Evolutionary conservation across 1,140 invertebrate genomes (phyloP).

Genomic region (Apis cerana): DNA sequence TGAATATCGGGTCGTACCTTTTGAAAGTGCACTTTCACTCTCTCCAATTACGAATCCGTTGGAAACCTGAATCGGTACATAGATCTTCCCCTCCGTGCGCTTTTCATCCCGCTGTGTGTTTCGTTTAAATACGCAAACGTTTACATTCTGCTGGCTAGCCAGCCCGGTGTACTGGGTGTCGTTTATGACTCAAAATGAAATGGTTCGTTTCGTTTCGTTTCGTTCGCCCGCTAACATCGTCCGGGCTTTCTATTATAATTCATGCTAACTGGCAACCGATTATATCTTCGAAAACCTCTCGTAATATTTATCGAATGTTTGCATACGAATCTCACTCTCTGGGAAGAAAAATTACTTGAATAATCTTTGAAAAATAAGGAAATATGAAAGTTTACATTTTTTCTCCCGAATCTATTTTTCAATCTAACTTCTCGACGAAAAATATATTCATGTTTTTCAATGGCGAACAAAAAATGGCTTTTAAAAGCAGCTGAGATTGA

Average conservation of each 20-base stretch:
- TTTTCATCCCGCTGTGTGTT: constrained; percentile 32
- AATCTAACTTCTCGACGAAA: too few species aligned
- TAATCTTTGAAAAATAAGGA: background rate
- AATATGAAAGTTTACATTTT: background rate
- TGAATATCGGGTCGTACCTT: constrained; percentile 51
- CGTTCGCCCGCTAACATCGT: background rate
- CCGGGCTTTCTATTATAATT: constrained; percentile 9
- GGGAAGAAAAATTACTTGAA: background rate
- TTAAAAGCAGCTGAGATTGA: too few species aligned
- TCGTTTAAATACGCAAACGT: constrained; percentile 52
- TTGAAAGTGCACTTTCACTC: constrained; percentile 64
- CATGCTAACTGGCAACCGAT: constrained; percentile 1
- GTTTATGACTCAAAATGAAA: constrained; percentile 13
- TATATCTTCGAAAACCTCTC: background rate
- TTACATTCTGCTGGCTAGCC: constrained; percentile 24
- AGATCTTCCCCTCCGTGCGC: constrained; percentile 53
- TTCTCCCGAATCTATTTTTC: too few species aligned
- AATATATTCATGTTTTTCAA: too few species aligned
- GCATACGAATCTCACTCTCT: background rate
- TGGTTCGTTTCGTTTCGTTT: background rate
- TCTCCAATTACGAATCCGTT: constrained; percentile 64
- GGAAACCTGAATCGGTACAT: constrained; percentile 49
- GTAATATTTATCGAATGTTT: background rate
- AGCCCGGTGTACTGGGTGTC: constrained; percentile 31
- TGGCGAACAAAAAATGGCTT: too few species aligned